Percentiles rank a stretch among this genome's conserved stretches.
Conservation (phyloP, 2,797 vertebrate species). For the Pantherophis alleghaniensis region DNA sequence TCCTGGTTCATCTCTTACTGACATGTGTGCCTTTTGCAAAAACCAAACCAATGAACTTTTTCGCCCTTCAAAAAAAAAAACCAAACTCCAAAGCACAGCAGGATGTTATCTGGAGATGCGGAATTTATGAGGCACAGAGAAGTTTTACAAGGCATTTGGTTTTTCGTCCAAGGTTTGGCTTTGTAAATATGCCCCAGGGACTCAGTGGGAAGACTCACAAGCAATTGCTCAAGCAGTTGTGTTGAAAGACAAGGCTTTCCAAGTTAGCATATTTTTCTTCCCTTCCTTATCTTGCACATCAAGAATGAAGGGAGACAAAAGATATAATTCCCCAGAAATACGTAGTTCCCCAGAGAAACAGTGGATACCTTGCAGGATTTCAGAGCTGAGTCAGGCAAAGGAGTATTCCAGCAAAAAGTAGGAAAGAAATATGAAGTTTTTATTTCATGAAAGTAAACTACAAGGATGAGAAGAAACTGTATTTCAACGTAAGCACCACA, state of each 20-base stretch:
- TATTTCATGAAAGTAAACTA: not conserved
- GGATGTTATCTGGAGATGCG: constrained; percentile 48
- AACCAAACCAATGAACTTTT: not conserved
- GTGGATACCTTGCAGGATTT: accelerated
- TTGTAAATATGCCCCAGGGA: not conserved
- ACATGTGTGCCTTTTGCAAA: not conserved
- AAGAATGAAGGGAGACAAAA: not conserved
- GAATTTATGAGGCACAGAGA: constrained; percentile 29
- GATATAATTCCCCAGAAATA: accelerated
- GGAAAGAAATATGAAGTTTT: not conserved
- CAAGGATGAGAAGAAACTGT: not conserved
- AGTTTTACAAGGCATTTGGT: not conserved
- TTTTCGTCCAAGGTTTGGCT: constrained; percentile 25
- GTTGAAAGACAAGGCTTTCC: not conserved
- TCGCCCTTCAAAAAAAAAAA: not conserved
- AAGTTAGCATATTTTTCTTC: not conserved
- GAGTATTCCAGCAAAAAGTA: not conserved
- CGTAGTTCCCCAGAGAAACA: not conserved
- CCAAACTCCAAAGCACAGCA: constrained; percentile 36
- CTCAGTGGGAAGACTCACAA: accelerated
- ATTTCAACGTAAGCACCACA: no score
- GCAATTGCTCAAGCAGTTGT: constrained; percentile 9
- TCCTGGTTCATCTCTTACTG: not conserved
- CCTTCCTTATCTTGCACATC: not conserved
- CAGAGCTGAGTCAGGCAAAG: not conserved